These are phyloP conservation scores for Idaea straminata DNA, from an alignment of 2,888 invertebrate species.

Conservation along the genomic window DNA sequence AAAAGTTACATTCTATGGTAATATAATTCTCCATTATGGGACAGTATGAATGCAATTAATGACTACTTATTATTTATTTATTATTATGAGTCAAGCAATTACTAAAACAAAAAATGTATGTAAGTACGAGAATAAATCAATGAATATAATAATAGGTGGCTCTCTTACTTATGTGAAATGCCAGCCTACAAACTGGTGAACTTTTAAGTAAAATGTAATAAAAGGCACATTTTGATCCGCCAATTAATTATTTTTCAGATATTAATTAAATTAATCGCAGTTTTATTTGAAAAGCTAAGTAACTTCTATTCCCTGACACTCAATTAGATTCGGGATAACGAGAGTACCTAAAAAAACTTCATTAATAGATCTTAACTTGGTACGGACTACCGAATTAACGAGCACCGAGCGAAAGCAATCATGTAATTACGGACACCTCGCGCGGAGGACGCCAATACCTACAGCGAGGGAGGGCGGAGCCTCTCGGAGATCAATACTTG, in stretches of 20 bases:
- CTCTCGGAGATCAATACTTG: slow-evolving; percentile 59
- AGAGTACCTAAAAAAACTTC: slow-evolving; percentile 57
- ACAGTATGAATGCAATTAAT: no score
- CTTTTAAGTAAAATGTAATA: not conserved
- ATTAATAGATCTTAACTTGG: slow-evolving; percentile 68
- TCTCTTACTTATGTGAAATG: not conserved
- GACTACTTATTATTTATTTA: no score
- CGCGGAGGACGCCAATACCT: slow-evolving; percentile 49
- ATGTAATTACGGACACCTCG: slow-evolving; percentile 65
- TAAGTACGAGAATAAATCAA: not conserved
- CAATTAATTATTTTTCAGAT: not conserved
- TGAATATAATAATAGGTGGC: not conserved
- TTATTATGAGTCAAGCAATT: no score
- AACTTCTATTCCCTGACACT: slow-evolving; percentile 21
- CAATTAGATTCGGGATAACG: slow-evolving; percentile 57
- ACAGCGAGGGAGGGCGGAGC: slow-evolving; percentile 51
- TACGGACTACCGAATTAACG: slow-evolving; percentile 73
- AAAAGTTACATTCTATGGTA: no score
- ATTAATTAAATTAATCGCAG: not conserved
- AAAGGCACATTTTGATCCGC: not conserved
- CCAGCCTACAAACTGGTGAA: not conserved
- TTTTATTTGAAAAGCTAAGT: slow-evolving; percentile 4
- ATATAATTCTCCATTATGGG: no score
- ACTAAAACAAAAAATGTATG: not conserved
- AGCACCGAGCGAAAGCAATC: slow-evolving; percentile 58